Evolutionary conservation across 1,140 invertebrate species (phyloP).

Genomic region (Drosophila ambigua): DNA sequence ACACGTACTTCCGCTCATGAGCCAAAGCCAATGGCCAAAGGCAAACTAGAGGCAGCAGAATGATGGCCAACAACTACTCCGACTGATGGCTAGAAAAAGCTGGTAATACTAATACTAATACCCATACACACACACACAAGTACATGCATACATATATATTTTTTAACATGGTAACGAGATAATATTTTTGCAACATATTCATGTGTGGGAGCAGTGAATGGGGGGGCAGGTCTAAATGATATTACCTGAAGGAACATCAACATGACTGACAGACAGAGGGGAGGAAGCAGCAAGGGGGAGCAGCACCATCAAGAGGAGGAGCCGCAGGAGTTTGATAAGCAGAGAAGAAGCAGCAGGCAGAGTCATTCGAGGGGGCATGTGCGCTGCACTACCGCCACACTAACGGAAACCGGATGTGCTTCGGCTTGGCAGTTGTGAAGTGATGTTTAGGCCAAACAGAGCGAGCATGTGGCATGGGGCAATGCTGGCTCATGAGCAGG

Average conservation of each 20-base stretch:
- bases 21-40: conserved; percentile 40
- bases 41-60: conserved; percentile 59
- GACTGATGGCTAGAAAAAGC: conserved; percentile 16
- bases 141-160: conserved; percentile 20
- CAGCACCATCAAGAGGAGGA: not conserved
- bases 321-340: no score
- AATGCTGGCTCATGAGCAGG: conserved; percentile 13
- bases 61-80: conserved; percentile 26
- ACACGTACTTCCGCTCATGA: conserved; percentile 77
- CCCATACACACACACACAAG: conserved; percentile 3
- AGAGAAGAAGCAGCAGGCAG: not conserved
- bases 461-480: not conserved
- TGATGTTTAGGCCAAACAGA: conserved; percentile 70
- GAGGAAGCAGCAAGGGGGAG: not conserved
- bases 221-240: conserved; percentile 69
- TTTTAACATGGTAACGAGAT: conserved; percentile 74
- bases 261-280: conserved; percentile 69
- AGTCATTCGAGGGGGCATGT: not conserved
- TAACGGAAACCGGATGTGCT: conserved; percentile 81
- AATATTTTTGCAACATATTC: conserved; percentile 79
- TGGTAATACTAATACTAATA: conserved; percentile 9
- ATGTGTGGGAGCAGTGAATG: conserved; percentile 12
- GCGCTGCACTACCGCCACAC: conserved; percentile 48
- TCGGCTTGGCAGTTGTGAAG: conserved; percentile 78
- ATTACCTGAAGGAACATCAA: conserved; percentile 81